These are phyloP conservation scores for Amniataba percoides DNA, from an alignment of 2,797 vertebrate species.

Conservation along the genomic window DNA sequence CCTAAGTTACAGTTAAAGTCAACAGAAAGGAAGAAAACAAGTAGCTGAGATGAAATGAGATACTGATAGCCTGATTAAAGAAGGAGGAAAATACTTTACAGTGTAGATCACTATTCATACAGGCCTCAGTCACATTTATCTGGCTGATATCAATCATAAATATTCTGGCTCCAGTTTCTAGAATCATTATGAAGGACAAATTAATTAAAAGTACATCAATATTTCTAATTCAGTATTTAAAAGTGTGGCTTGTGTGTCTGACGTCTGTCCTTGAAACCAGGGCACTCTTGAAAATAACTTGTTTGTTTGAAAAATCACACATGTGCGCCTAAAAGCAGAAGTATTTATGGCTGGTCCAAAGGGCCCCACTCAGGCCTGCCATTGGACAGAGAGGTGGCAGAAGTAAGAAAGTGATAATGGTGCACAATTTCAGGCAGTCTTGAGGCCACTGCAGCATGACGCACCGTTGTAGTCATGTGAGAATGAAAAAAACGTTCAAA, in stretches of 20 bases:
- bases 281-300: neutral
- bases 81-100: too few relatives aligned
- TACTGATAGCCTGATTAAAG: too few relatives aligned
- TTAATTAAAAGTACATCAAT: neutral
- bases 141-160: slow-evolving; percentile 22
- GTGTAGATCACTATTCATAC: neutral
- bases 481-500: slow-evolving; percentile 1
- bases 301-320: neutral
- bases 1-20: too few relatives aligned
- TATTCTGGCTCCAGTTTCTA: neutral
- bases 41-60: too few relatives aligned
- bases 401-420: neutral
- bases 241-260: neutral
- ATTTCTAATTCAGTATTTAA: neutral
- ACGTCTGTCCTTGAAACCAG: neutral
- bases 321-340: neutral
- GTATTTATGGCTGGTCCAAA: neutral
- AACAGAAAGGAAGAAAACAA: too few relatives aligned
- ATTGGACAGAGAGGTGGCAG: neutral
- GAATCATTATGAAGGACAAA: neutral
- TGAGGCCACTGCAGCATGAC: neutral
- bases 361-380: neutral
- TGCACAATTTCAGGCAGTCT: neutral
- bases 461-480: neutral
- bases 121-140: slow-evolving; percentile 2